Evolutionary conservation across 1,140 invertebrate species (phyloP).

Genomic region (Lamellibrachia luymesi): DNA sequence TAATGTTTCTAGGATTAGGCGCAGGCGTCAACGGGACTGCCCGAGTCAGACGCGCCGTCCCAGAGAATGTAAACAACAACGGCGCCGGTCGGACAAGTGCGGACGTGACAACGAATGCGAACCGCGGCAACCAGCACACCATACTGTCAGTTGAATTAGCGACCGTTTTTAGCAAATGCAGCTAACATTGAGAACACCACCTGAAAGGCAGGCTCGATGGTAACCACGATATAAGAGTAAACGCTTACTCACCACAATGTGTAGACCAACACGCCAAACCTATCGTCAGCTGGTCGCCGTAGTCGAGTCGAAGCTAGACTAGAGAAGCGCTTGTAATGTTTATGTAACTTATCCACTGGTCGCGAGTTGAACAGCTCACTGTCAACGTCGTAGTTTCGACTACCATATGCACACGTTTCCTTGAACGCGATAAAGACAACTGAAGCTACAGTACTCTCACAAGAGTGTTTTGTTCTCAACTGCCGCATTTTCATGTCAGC

Average conservation of each 20-base stretch:
- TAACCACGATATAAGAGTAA: not conserved
- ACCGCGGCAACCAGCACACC: not conserved
- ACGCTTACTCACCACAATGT: not conserved
- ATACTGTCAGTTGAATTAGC: not conserved
- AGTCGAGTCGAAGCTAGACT: not conserved
- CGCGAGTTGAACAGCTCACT: not conserved
- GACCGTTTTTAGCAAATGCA: not conserved
- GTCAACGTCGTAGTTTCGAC: not conserved
- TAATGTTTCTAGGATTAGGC: not conserved
- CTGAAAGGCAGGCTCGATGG: not conserved
- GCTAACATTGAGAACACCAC: not conserved
- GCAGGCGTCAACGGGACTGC: not conserved
- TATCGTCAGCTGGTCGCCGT: not conserved
- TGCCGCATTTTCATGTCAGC: not conserved
- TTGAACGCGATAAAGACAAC: not conserved
- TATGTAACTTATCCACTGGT: not conserved
- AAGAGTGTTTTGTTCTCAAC: not conserved
- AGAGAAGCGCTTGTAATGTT: not conserved
- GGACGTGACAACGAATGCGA: not conserved
- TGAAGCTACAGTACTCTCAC: not conserved
- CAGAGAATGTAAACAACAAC: not conserved
- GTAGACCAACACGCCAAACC: not conserved
- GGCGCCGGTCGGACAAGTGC: not conserved
- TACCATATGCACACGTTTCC: not conserved
- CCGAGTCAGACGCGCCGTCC: not conserved